phyloP scores from a whole-genome alignment of 1,140 invertebrate species.

The Anastrepha ludens region DNA sequence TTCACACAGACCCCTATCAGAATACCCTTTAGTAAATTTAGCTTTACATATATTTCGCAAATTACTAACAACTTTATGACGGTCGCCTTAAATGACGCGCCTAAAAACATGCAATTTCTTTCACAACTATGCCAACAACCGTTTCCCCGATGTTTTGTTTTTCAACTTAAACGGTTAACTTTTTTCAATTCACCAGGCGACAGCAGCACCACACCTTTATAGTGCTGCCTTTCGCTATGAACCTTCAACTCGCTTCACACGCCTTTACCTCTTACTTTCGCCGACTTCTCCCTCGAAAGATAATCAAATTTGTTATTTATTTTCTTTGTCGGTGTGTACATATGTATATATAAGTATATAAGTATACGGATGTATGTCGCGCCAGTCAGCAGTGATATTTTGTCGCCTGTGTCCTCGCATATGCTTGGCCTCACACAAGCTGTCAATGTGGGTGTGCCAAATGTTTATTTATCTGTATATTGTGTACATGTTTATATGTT shows the following conservation, averaged over 20 bases:
- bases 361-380: background rate
- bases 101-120: conserved; percentile 9
- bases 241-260: background rate
- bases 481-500: conserved; percentile 4
- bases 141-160: background rate
- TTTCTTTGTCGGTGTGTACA: background rate
- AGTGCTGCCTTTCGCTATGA: background rate
- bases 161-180: conserved; percentile 1
- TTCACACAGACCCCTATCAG: too few species aligned
- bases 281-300: background rate
- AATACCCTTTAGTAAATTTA: background rate
- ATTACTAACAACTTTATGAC: conserved; percentile 38
- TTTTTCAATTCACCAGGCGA: background rate
- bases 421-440: background rate
- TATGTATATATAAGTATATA: background rate
- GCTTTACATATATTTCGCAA: background rate
- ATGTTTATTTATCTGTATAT: conserved; percentile 44
- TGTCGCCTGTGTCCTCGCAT: background rate
- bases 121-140: background rate
- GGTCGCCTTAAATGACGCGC: background rate
- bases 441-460: conserved; percentile 43
- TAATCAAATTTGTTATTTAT: conserved; percentile 51
- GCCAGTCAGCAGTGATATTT: conserved; percentile 1
- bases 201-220: conserved; percentile 11
- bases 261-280: background rate